Percentiles rank a stretch among this genome's conserved stretches.
Evolutionary conservation across 2,113 vertebrate genomes (phyloP).

Genomic region (Scortum barcoo): DNA sequence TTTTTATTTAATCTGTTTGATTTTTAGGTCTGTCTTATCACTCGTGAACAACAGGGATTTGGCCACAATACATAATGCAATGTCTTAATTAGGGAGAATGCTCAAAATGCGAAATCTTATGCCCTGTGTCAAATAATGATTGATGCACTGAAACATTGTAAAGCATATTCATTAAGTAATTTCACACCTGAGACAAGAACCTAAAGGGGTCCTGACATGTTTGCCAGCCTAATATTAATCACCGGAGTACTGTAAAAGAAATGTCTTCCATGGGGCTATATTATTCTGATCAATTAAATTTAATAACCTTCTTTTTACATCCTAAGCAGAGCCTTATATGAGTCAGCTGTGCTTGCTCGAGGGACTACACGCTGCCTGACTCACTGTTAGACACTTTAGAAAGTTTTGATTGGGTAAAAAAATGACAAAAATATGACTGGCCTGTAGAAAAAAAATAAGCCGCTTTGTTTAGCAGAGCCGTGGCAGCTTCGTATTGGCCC

Average conservation of each 20-base stretch:
- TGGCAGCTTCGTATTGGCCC: constrained; percentile 42
- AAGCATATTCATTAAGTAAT: background rate
- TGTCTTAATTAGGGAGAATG: background rate
- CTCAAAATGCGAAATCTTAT: background rate
- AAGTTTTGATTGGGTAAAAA: constrained; percentile 29
- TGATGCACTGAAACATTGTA: background rate
- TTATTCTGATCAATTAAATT: constrained; percentile 10
- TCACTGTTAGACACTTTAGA: background rate
- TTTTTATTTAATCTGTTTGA: background rate
- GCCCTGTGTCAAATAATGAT: background rate
- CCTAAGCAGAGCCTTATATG: background rate
- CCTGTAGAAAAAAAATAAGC: background rate
- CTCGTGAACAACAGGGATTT: background rate
- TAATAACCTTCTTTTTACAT: background rate
- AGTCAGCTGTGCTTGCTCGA: background rate
- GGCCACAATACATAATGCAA: background rate
- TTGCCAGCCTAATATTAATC: background rate
- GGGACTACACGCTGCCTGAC: background rate
- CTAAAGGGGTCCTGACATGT: constrained; percentile 2
- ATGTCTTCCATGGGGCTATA: background rate
- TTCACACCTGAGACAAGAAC: background rate
- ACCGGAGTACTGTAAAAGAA: background rate
- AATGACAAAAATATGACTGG: constrained; percentile 34
- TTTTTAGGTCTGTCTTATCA: constrained; percentile 7
- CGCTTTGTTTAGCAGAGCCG: constrained; percentile 26